Percentiles rank a stretch among this genome's conserved stretches.
Evolutionary conservation across 23 tunicate genomes (phyloP).

Genomic region (Phallusia fumigata): DNA sequence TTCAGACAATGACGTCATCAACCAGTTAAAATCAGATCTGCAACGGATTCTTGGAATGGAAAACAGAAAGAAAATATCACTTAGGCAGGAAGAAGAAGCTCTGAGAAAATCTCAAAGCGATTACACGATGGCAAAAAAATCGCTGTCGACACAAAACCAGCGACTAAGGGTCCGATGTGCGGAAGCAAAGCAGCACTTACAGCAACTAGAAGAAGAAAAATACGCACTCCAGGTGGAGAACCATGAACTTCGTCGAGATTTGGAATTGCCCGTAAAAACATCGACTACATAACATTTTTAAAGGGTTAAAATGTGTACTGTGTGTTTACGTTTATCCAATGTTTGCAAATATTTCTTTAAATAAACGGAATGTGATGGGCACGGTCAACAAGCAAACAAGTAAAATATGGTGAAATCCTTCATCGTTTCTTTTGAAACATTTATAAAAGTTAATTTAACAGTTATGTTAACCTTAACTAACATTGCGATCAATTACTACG

Average conservation of each 20-base stretch:
- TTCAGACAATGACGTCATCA: neutral
- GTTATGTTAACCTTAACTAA: too few relatives aligned
- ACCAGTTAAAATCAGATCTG: neutral
- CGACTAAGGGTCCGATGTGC: conserved; percentile 29
- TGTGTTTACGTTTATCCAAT: too few relatives aligned
- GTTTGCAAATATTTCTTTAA: too few relatives aligned
- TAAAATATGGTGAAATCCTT: too few relatives aligned
- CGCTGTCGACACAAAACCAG: conserved; percentile 35
- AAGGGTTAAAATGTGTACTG: too few relatives aligned
- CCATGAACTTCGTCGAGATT: neutral
- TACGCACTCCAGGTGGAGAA: conserved; percentile 28
- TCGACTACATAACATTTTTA: too few relatives aligned
- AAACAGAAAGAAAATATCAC: neutral
- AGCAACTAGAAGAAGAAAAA: conserved; percentile 47
- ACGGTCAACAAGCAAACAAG: too few relatives aligned
- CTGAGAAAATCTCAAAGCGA: neutral
- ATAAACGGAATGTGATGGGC: too few relatives aligned
- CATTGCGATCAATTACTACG: too few relatives aligned
- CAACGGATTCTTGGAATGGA: neutral
- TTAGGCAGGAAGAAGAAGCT: neutral
- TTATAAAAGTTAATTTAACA: too few relatives aligned
- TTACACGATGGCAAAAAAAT: neutral
- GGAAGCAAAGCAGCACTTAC: conserved; percentile 20
- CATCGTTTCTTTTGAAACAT: too few relatives aligned
- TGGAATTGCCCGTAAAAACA: too few relatives aligned